Base-by-base conservation (phyloP, 2,888 invertebrate genomes). In the Rhynchonema sp. region DNA sequence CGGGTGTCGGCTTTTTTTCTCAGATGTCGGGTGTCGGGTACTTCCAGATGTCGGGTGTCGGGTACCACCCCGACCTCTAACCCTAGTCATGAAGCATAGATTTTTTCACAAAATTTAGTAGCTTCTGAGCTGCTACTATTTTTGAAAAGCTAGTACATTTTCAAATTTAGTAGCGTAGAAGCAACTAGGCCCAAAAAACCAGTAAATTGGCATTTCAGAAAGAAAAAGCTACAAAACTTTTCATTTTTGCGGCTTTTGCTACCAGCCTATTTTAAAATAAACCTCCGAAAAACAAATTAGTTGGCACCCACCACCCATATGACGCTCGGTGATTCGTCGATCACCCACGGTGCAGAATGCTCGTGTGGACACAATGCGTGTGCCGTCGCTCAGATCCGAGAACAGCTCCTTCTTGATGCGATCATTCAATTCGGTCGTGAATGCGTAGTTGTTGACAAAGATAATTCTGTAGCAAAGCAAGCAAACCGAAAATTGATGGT, bases 361-460 rank as follows among this genome's bases (percentile, higher is more conserved):
- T 77, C 92, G 96, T 26, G 98, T 98, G 46, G 96, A 96, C 54
- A 98, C 91, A 67, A 98, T 94, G 70, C 88, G 83, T 54, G 94
- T 92, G 62, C 78, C 79, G 66, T 77, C 74, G 62, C 74, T 74
- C 56, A 69, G 55, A 68, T 78, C 75, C 58, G 72, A 70, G 66
- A 78, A 74, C 56, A 77, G 67, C 57, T 75, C 63, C 29, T 57
- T 65, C 64, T 76, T 77, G 60, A 78, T 70, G 69, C 49, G 9
- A 23, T 96, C 91, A 78, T 98, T 96, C 30, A 98, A 91, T 65
- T 84, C 84, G 29, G 98, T 92, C 20, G 92, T 92, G 76, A 99
- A 99, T 53, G 96, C 98, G 79, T 91, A 99, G 80, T 98, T 98
- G 79, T 98, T 98, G 52, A 98, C 96, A 79, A 98, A 99, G 63